Conservation (phyloP, 2,888 invertebrate genomes). For the Temnothorax ravouxi region DNA sequence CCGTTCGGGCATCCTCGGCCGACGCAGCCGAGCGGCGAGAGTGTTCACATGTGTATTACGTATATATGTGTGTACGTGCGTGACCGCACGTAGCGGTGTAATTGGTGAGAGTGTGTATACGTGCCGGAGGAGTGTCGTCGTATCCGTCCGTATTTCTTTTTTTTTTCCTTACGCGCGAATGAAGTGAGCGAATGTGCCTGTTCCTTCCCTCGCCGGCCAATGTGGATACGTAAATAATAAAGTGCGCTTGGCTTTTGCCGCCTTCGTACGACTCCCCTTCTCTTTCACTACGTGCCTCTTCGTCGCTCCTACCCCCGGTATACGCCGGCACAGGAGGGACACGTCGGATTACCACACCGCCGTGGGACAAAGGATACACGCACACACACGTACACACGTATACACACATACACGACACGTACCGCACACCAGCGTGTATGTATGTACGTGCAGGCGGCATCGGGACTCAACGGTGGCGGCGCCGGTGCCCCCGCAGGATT, state of each 20-base stretch:
- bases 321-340: conserved; percentile 5
- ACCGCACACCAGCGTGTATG: background rate
- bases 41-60: background rate
- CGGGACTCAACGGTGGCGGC: conserved; percentile 56
- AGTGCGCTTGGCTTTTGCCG: conserved; percentile 54
- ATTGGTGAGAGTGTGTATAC: conserved; percentile 21
- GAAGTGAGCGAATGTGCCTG: conserved; percentile 29
- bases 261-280: conserved; percentile 18
- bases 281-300: conserved; percentile 42
- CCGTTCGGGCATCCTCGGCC: conserved; percentile 38
- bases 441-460: conserved; percentile 29
- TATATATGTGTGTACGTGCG: background rate
- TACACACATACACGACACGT: background rate
- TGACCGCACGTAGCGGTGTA: conserved; percentile 26
- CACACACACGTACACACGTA: conserved; percentile 53
- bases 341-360: conserved; percentile 70
- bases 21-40: conserved; percentile 33
- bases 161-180: conserved; percentile 23
- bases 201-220: conserved; percentile 40
- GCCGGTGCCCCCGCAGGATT: conserved; percentile 59
- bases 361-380: conserved; percentile 78
- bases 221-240: conserved; percentile 57
- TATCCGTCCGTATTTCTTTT: background rate
- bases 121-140: conserved; percentile 34
- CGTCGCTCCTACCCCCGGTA: conserved; percentile 15